Evolutionary conservation across 1,140 invertebrate genomes (phyloP), one percentile per base, ranked within the genome.

Genomic region (Drosophila insularis): DNA sequence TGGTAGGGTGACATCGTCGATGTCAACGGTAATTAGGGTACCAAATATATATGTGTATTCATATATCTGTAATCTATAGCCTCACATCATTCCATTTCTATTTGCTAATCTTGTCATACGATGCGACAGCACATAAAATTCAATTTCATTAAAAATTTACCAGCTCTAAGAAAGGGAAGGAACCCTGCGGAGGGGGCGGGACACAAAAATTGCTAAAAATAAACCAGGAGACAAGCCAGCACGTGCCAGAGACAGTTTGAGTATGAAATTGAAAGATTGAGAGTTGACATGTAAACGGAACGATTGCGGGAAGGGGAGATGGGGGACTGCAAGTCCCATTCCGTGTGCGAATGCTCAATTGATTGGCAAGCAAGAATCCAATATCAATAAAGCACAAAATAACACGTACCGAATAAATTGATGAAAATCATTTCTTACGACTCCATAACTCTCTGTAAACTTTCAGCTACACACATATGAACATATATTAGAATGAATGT

Each of bases 131-230:
- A 60, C 60, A 65, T 50, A 32, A 77, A 77, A 73, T 69, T 69
- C 61, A 77, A 74, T 64, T 77, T 67, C 71, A 77, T 74, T 77
- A 62, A 74, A 74, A 74, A 77, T 77, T 53, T 74, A 74, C 71
- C 53, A 58, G 50, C 17, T n/a, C 40, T 32, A 17, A 32, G 55
- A n/a, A 59, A 65, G 8, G 10, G 56, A 13, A 32, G 2, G 14
- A 13, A 3, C 17, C 43, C 43, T 50, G 43, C 7, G 27, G 1
- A 35, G 55, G 2, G 14, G 11, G 13, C 2, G 43, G 21, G 43
- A 8, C 43, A 21, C 43, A 19, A 50, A 21, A 19, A 11, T 50
- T 64, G 17, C 71, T 77, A 77, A 74, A 77, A 70, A 77, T 77
- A 74, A 70, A 65, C 43, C 70, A 73, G 19, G n/a, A 21, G 43